phyloP scores from a whole-genome alignment of 2,113 vertebrate species.

The Sinocyclocheilus anophthalmus region DNA sequence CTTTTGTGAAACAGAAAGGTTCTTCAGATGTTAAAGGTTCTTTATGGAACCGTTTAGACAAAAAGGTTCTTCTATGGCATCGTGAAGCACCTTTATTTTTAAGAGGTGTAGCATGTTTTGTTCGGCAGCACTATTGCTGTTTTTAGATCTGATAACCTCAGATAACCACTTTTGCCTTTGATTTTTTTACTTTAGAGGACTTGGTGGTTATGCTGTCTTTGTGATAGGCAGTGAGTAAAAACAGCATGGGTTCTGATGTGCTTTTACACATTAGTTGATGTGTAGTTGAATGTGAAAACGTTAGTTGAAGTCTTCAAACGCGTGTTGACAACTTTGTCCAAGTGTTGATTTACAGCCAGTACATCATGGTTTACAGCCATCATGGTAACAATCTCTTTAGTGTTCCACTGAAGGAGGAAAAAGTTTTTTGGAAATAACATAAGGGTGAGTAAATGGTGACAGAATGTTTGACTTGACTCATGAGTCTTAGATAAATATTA shows the following conservation, averaged over 20 bases:
- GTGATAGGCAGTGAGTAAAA: not conserved
- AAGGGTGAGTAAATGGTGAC: not conserved
- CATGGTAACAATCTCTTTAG: not conserved
- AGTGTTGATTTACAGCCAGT: not conserved
- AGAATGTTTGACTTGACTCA: not conserved
- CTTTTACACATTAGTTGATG: not conserved
- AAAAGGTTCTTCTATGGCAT: too few relatives aligned
- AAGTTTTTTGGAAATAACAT: not conserved
- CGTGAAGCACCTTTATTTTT: too few relatives aligned
- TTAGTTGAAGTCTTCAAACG: not conserved
- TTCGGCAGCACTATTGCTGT: not conserved
- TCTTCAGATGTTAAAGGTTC: too few relatives aligned
- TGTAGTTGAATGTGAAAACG: not conserved
- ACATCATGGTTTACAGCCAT: not conserved
- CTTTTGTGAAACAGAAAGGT: too few relatives aligned
- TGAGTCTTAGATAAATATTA: not conserved
- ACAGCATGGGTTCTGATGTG: not conserved
- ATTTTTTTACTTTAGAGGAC: not conserved
- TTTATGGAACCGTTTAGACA: too few relatives aligned
- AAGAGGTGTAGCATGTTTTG: not conserved
- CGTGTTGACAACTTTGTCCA: not conserved
- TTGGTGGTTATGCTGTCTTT: not conserved
- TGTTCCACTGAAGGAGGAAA: not conserved
- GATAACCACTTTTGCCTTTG: conserved; percentile 1
- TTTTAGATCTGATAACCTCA: conserved; percentile 19